phyloP scores from a whole-genome alignment of 2,888 invertebrate genomes.

The Nomada flava region DNA sequence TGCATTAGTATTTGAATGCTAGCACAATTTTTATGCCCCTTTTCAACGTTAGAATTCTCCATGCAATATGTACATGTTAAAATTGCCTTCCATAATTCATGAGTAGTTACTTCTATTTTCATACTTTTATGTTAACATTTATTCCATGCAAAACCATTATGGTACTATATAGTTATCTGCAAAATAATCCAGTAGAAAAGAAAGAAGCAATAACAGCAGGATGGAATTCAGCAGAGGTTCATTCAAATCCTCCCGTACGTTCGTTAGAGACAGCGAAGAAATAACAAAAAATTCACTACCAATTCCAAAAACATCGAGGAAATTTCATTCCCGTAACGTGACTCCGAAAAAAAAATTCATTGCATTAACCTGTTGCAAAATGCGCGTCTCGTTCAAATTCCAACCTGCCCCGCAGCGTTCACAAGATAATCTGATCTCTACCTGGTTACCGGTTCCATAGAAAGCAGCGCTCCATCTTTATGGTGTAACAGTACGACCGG shows the following conservation, averaged over 20 bases:
- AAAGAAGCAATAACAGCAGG: neutral
- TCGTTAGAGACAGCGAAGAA: too few relatives aligned
- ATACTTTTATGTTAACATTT: neutral
- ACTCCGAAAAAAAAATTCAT: conserved; percentile 1
- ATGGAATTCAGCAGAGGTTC: conserved; percentile 18
- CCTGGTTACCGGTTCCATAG: conserved; percentile 26
- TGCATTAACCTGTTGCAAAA: conserved; percentile 17
- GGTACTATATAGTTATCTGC: neutral
- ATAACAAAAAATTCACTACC: neutral
- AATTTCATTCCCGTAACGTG: neutral
- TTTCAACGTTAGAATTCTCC: neutral
- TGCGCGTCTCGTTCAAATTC: conserved; percentile 22
- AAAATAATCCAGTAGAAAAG: neutral
- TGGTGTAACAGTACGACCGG: neutral
- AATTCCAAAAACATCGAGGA: neutral
- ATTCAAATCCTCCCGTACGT: neutral
- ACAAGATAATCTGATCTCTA: conserved; percentile 26
- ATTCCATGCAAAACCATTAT: neutral
- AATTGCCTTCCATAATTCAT: conserved; percentile 22
- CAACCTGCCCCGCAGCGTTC: conserved; percentile 2
- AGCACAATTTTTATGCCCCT: neutral
- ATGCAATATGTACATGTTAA: conserved; percentile 2
- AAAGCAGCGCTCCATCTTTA: neutral
- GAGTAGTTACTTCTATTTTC: neutral
- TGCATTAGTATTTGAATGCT: conserved; percentile 29